These are phyloP conservation scores for Myrmophylax atrothorax DNA, from an alignment of 2,113 vertebrate genomes.

Conservation along the genomic window DNA sequence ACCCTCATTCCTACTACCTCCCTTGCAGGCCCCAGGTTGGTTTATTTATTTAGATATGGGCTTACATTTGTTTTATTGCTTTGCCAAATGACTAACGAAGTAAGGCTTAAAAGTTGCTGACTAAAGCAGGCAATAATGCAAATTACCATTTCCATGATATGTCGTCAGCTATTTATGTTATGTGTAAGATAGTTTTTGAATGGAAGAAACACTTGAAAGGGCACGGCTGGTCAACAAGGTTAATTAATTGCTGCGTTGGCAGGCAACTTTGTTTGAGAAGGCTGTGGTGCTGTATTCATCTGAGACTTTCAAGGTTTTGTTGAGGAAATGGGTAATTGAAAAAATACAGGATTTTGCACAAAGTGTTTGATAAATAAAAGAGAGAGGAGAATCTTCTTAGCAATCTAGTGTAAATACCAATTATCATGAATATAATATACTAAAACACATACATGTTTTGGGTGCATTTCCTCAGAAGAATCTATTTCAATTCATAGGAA, in stretches of 20 bases:
- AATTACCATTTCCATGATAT: conserved; percentile 3
- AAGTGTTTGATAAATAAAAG: conserved; percentile 1
- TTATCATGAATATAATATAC: background rate
- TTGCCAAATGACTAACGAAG: background rate
- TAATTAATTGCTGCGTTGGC: conserved; percentile 54
- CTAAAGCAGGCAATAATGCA: conserved; percentile 5
- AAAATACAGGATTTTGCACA: conserved; percentile 18
- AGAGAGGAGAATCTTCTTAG: background rate
- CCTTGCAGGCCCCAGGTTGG: background rate
- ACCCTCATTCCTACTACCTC: conserved; percentile 18
- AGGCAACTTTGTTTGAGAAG: conserved; percentile 18
- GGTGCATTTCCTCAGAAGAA: background rate
- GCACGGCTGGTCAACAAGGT: conserved; percentile 25
- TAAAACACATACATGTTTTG: background rate
- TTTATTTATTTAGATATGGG: background rate
- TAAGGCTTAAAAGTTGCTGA: background rate
- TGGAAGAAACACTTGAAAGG: conserved; percentile 28
- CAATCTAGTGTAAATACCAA: background rate
- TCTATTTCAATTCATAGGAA: conserved; percentile 11
- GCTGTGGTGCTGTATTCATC: background rate
- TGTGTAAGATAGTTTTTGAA: background rate
- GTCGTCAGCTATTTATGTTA: background rate
- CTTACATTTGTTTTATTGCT: background rate
- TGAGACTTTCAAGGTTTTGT: conserved; percentile 29
- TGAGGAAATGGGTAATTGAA: conserved; percentile 17